A percentile compares a stretch with the other conserved stretches of the same genome.
phyloP scores from a whole-genome alignment of 2,888 invertebrate genomes.

The Ommatoiulus sabulosus region DNA sequence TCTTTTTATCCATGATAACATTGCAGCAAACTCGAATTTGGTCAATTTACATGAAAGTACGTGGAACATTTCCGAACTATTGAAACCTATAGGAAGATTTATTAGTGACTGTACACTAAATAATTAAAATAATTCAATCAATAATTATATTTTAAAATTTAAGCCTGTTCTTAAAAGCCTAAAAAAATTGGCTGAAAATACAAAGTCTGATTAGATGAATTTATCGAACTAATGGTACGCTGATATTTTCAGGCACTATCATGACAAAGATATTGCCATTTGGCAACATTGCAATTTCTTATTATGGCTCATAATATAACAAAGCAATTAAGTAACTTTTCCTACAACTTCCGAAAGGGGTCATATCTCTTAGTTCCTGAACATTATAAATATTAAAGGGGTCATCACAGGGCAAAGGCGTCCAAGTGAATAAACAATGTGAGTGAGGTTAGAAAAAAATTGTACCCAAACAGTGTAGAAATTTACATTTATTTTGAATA shows the following conservation, averaged over 20 bases:
- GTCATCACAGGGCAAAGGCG: slow-evolving; percentile 54
- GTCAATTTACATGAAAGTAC: too few species aligned
- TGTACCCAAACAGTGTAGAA: neutral
- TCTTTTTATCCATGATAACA: too few species aligned
- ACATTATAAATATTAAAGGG: slow-evolving; percentile 19
- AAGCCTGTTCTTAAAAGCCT: neutral
- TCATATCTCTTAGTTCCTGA: slow-evolving; percentile 32
- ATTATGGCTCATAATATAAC: neutral
- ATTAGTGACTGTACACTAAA: too few species aligned
- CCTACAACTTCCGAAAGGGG: neutral
- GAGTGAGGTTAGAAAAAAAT: neutral
- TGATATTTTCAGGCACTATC: neutral
- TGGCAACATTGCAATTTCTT: neutral
- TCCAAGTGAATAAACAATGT: neutral
- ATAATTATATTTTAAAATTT: too few species aligned
- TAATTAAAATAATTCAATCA: too few species aligned
- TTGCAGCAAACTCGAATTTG: too few species aligned
- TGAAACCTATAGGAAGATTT: too few species aligned
- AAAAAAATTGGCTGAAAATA: neutral
- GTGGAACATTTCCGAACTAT: too few species aligned
- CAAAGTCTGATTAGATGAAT: neutral
- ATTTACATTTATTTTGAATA: neutral
- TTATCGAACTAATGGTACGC: neutral
- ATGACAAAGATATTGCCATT: neutral
- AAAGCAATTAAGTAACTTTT: slow-evolving; percentile 35